These are phyloP conservation scores for Sitobion miscanthi DNA, from an alignment of 1,140 invertebrate genomes.

Conservation along the genomic window DNA sequence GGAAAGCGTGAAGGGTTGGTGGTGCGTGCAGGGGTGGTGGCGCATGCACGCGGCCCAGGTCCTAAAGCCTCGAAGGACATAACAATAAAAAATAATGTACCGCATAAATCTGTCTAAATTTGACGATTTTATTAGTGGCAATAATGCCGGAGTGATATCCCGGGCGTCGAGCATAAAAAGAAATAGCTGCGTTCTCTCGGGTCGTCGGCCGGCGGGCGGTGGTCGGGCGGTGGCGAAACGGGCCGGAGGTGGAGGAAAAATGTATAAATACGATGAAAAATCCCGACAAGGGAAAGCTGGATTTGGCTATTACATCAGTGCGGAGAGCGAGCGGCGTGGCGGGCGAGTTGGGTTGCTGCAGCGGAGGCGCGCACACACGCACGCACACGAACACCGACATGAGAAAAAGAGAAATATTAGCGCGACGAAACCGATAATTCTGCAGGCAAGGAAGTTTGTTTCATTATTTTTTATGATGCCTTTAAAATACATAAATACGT, in stretches of 20 bases:
- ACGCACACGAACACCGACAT: neutral
- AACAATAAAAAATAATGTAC: slow-evolving; percentile 57
- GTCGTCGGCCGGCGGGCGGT: neutral
- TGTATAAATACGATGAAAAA: slow-evolving; percentile 56
- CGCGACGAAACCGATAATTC: slow-evolving; percentile 56
- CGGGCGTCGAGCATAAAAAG: slow-evolving; percentile 54
- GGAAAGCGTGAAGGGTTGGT: neutral
- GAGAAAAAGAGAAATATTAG: slow-evolving; percentile 55
- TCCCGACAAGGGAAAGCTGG: slow-evolving; percentile 56
- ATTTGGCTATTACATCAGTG: slow-evolving; percentile 53
- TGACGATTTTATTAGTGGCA: slow-evolving; percentile 56
- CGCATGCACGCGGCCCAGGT: slow-evolving; percentile 32
- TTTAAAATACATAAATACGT: slow-evolving; percentile 56
- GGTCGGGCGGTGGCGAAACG: neutral
- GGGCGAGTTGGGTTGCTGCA: neutral
- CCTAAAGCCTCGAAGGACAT: slow-evolving; percentile 55
- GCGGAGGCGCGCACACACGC: neutral
- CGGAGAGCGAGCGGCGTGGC: neutral
- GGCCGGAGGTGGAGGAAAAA: neutral
- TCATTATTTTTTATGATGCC: slow-evolving; percentile 57
- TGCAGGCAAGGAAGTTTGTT: slow-evolving; percentile 56
- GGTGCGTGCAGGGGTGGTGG: neutral
- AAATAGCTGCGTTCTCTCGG: slow-evolving; percentile 47
- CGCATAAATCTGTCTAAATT: slow-evolving; percentile 56
- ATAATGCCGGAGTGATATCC: slow-evolving; percentile 54